phyloP scores from a whole-genome alignment of 2,888 invertebrate genomes.

The Morpho deidamia region DNA sequence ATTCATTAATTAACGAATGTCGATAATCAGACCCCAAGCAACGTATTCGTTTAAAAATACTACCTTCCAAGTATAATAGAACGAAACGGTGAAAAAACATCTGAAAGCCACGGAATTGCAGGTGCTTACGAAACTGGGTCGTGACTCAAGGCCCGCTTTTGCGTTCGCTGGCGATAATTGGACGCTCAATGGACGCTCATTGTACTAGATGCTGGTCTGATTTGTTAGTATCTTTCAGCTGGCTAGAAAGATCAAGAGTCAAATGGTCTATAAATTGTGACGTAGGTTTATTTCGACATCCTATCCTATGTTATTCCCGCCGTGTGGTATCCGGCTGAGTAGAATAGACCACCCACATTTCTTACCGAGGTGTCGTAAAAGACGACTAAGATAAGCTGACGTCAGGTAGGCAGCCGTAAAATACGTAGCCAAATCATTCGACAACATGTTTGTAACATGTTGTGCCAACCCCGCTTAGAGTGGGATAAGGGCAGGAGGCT shows the following conservation, averaged over 20 bases:
- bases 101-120: conserved; percentile 18
- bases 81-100: conserved; percentile 13
- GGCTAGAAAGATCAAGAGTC: conserved; percentile 1
- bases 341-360: too few species aligned
- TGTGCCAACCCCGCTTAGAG: too few species aligned
- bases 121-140: conserved; percentile 29
- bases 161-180: conserved; percentile 44
- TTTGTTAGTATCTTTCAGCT: background rate
- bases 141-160: conserved; percentile 26
- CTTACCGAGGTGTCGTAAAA: too few species aligned
- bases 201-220: conserved; percentile 38
- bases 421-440: too few species aligned
- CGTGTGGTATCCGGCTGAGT: too few species aligned
- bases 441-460: too few species aligned
- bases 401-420: too few species aligned
- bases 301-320: too few species aligned
- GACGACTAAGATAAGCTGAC: too few species aligned
- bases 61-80: conserved; percentile 13
- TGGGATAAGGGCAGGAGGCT: too few species aligned
- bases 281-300: background rate
- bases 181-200: conserved; percentile 47
- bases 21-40: too few species aligned
- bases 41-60: background rate
- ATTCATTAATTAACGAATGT: too few species aligned
- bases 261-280: background rate